These are phyloP conservation scores for Anoplophora glabripennis DNA, from an alignment of 1,140 invertebrate genomes.

Conservation along the genomic window DNA sequence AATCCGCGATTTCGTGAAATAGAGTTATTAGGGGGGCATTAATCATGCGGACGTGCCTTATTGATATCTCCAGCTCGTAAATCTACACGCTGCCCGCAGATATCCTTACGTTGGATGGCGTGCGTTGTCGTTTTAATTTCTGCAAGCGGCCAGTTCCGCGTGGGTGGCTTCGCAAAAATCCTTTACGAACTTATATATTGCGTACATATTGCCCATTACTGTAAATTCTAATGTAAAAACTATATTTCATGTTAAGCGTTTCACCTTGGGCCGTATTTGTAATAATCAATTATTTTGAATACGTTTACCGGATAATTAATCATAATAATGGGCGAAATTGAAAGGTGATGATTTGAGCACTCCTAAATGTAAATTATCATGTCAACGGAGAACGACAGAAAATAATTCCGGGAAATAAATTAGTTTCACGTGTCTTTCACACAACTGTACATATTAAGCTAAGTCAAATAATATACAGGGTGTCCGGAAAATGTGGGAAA, in stretches of 20 bases:
- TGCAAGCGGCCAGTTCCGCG: conserved; percentile 13
- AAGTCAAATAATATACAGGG: too few relatives aligned
- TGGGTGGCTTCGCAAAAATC: conserved; percentile 13
- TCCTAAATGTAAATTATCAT: too few relatives aligned
- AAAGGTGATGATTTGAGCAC: too few relatives aligned
- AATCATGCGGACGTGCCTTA: conserved; percentile 15
- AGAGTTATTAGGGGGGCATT: conserved; percentile 10
- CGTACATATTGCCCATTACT: conserved; percentile 7
- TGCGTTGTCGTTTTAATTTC: conserved; percentile 23
- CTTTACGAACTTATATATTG: conserved; percentile 1
- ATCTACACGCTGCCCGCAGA: conserved; percentile 7
- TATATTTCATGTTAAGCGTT: conserved; percentile 1
- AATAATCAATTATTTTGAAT: background rate
- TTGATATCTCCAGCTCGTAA: conserved; percentile 18
- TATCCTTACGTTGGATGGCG: conserved; percentile 3
- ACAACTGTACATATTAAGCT: too few relatives aligned
- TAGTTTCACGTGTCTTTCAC: too few relatives aligned
- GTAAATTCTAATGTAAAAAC: conserved; percentile 1
- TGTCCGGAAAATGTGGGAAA: too few relatives aligned
- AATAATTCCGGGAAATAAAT: too few relatives aligned
- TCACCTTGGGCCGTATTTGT: conserved; percentile 1
- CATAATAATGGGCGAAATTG: too few relatives aligned
- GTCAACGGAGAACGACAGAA: too few relatives aligned
- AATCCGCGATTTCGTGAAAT: background rate
- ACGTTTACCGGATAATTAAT: too few relatives aligned